A percentile compares a stretch with the other conserved stretches of the same genome.
Evolutionary conservation across 2,113 vertebrate genomes (phyloP).

Genomic region (Zosterops borbonicus): DNA sequence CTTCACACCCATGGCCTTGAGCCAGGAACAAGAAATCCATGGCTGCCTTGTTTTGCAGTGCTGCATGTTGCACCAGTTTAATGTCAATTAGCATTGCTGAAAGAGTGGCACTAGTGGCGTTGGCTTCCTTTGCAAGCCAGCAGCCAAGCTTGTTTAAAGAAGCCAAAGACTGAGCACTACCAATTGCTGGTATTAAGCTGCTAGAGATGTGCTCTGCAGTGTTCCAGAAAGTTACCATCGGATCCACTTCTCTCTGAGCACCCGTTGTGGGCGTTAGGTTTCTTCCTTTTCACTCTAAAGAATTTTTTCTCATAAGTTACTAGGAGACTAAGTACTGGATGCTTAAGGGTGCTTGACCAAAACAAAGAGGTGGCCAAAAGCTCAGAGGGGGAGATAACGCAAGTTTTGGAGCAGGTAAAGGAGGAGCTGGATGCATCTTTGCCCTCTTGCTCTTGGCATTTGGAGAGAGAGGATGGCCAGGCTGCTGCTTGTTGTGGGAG

Average conservation of each 20-base stretch:
- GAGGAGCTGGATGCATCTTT: too few relatives aligned
- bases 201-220: not conserved
- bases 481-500: too few relatives aligned
- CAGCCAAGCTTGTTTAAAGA: not conserved
- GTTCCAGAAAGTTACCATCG: accelerated
- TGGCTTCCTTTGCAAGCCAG: not conserved
- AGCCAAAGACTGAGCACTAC: not conserved
- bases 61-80: not conserved
- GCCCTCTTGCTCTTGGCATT: too few relatives aligned
- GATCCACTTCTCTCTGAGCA: not conserved
- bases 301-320: too few relatives aligned
- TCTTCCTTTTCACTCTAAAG: too few relatives aligned
- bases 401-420: too few relatives aligned
- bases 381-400: too few relatives aligned
- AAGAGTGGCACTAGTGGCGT: accelerated
- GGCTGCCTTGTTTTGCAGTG: not conserved
- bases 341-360: too few relatives aligned
- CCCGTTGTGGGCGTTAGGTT: too few relatives aligned
- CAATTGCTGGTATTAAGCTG: not conserved
- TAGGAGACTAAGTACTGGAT: too few relatives aligned
- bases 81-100: not conserved
- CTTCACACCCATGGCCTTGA: not conserved
- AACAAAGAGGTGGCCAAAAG: too few relatives aligned
- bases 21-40: not conserved
- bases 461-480: too few relatives aligned